These are phyloP conservation scores for Pachydiplax longipennis DNA, from an alignment of 2,888 invertebrate genomes.

Conservation along the genomic window DNA sequence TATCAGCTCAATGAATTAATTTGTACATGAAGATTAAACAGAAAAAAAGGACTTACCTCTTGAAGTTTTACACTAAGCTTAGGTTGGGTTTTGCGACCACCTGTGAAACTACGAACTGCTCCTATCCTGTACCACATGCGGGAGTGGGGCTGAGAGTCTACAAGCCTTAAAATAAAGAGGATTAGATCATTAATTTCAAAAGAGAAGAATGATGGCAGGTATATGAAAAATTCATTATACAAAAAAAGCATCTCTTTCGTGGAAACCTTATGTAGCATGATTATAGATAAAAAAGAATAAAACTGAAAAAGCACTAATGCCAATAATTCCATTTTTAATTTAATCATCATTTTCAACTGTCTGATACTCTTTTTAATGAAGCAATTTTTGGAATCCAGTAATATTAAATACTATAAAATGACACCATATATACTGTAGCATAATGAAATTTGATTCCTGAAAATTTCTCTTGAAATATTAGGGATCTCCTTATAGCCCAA, in stretches of 20 bases:
- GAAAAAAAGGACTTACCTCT: constrained; percentile 57
- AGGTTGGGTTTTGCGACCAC: constrained; percentile 61
- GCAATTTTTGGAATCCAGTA: too few species aligned
- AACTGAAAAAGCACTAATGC: too few species aligned
- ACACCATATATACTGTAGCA: too few species aligned
- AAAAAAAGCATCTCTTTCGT: background rate
- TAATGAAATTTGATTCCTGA: too few species aligned
- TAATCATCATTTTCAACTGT: too few species aligned
- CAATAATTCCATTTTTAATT: too few species aligned
- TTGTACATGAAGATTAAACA: too few species aligned
- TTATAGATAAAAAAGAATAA: background rate
- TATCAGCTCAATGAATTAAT: too few species aligned
- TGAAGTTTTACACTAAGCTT: constrained; percentile 60
- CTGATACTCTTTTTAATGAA: too few species aligned
- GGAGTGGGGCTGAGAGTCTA: constrained; percentile 62
- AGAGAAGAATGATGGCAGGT: background rate
- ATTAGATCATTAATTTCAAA: background rate
- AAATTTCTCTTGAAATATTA: too few species aligned
- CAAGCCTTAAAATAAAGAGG: constrained; percentile 55
- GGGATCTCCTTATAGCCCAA: too few species aligned
- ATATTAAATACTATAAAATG: too few species aligned
- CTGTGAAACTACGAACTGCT: constrained; percentile 62
- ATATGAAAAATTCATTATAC: background rate
- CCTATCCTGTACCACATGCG: constrained; percentile 68
- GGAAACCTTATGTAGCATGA: background rate